Conservation (phyloP, 2,113 vertebrate species). For the Neopipo cinnamomea region DNA sequence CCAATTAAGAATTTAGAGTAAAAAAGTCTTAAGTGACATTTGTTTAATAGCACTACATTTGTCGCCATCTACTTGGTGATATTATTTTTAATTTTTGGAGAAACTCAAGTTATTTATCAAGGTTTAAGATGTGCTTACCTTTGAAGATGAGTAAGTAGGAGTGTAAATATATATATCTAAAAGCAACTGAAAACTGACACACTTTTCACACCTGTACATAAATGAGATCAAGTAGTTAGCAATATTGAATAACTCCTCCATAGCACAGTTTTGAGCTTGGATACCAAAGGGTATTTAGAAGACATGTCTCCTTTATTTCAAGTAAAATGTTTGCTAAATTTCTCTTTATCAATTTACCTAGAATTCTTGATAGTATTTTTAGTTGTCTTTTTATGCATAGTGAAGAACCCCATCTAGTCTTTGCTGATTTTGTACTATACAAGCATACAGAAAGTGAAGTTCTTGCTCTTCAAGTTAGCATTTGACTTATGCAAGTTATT, state of each 20-base stretch:
- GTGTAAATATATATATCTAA: neutral
- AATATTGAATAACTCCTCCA: neutral
- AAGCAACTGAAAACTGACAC: neutral
- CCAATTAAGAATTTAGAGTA: neutral
- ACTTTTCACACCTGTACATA: neutral
- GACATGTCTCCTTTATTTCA: neutral
- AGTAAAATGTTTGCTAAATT: neutral
- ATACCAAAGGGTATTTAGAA: slow-evolving; percentile 38
- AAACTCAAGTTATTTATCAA: neutral
- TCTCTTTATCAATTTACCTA: neutral
- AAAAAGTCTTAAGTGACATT: neutral
- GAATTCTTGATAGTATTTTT: neutral
- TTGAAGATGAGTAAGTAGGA: neutral
- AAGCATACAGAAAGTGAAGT: neutral
- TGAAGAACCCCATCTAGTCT: neutral
- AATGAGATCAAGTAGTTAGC: neutral
- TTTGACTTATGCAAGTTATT: neutral
- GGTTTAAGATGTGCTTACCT: neutral
- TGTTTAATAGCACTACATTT: neutral
- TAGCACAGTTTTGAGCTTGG: neutral
- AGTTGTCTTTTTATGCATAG: neutral
- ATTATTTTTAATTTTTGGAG: neutral
- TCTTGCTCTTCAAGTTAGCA: neutral
- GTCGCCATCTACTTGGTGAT: neutral
- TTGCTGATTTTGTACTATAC: neutral